These are phyloP conservation scores for Diaphora mendica DNA, from an alignment of 2,888 invertebrate species.

Conservation along the genomic window DNA sequence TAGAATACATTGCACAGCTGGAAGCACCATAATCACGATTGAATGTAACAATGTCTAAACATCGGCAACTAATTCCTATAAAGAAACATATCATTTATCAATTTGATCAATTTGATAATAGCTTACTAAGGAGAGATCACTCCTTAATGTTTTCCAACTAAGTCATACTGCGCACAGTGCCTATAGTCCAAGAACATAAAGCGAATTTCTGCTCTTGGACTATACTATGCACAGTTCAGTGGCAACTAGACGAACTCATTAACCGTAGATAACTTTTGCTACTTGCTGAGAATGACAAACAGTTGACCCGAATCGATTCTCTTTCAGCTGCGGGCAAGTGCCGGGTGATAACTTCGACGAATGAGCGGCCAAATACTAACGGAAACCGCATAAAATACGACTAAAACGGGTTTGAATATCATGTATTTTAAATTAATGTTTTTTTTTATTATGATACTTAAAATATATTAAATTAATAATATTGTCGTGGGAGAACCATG, in stretches of 20 bases:
- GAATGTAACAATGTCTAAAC: background rate
- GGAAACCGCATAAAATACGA: background rate
- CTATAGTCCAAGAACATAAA: background rate
- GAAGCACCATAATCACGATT: background rate
- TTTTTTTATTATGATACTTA: too few relatives aligned
- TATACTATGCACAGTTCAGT: background rate
- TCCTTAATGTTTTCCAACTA: background rate
- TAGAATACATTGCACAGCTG: background rate
- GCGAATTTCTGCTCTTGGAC: background rate
- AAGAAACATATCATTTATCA: too few relatives aligned
- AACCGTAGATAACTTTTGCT: constrained; percentile 13
- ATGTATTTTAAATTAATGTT: too few relatives aligned
- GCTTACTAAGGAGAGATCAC: background rate
- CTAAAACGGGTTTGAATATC: too few relatives aligned
- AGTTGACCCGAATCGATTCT: constrained; percentile 21
- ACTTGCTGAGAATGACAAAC: constrained; percentile 18
- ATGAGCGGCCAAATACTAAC: background rate
- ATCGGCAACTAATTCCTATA: background rate
- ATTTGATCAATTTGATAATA: background rate
- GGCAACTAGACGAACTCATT: constrained; percentile 15
- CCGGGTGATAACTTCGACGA: background rate
- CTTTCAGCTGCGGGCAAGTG: constrained; percentile 4
- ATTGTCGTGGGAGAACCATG: too few relatives aligned
- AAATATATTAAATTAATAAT: too few relatives aligned
- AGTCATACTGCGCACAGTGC: background rate